Conservation (phyloP, 2,797 vertebrate species). For the Enoplosus armatus region DNA sequence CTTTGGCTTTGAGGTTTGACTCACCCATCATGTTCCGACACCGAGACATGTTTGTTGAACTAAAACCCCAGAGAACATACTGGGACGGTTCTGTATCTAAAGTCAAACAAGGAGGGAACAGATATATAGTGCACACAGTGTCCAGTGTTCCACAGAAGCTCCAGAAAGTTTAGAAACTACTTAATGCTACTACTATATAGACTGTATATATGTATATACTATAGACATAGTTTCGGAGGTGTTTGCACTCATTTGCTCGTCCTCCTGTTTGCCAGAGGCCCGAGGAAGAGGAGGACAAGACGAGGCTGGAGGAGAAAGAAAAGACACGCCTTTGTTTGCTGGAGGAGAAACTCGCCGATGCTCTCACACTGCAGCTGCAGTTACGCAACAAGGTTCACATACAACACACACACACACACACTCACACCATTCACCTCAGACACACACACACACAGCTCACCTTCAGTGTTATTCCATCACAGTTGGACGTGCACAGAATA, state of each 20-base stretch:
- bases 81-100: not conserved
- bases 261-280: constrained; percentile 44
- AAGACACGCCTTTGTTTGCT: constrained; percentile 71
- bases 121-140: not conserved
- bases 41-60: not conserved
- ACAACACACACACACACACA: not conserved
- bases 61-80: not conserved
- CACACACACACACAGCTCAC: no score
- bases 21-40: not conserved
- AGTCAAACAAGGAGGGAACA: not conserved
- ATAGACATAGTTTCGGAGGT: not conserved
- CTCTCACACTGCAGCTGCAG: constrained; percentile 79
- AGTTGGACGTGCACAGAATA: not conserved
- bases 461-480: not conserved
- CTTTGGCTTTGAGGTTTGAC: no score
- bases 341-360: constrained; percentile 81
- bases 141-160: not conserved
- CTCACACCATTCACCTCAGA: not conserved
- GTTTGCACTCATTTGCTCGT: not conserved
- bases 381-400: constrained; percentile 78
- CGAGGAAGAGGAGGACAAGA: constrained; percentile 53
- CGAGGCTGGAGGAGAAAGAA: constrained; percentile 55
- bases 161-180: not conserved
- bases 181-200: no score
- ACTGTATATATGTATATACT: no score